Percentiles rank a stretch among this genome's conserved stretches.
Evolutionary conservation across 2,113 vertebrate species (phyloP).

Genomic region (Grus americana): DNA sequence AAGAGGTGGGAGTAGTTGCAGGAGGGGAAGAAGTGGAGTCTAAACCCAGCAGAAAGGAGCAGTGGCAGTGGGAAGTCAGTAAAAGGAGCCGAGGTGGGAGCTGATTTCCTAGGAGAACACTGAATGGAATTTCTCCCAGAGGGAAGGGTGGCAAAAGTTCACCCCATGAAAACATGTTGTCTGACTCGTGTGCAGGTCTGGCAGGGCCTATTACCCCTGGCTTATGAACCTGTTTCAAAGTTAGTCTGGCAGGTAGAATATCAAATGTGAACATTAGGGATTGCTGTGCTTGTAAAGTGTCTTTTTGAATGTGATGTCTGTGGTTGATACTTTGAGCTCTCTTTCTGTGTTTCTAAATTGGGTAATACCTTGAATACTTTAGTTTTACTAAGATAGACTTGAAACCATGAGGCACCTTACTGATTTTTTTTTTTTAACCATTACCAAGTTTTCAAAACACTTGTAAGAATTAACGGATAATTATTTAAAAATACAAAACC

Average conservation of each 20-base stretch:
- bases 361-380: background rate
- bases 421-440: background rate
- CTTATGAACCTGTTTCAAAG: background rate
- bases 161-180: background rate
- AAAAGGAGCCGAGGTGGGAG: background rate
- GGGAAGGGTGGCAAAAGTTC: constrained; percentile 46
- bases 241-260: background rate
- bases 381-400: background rate
- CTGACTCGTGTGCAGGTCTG: constrained; percentile 22
- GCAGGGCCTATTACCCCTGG: background rate
- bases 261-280: background rate
- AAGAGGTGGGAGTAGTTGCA: background rate
- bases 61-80: background rate
- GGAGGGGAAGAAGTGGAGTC: background rate
- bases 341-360: constrained; percentile 34
- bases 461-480: background rate
- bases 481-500: background rate
- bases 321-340: constrained; percentile 2
- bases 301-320: background rate
- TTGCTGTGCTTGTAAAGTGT: background rate
- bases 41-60: background rate
- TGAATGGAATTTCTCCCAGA: constrained; percentile 14
- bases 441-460: background rate
- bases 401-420: background rate
- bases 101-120: background rate